Evolutionary conservation across 2,113 vertebrate species (phyloP).

Genomic region (Carassius auratus): DNA sequence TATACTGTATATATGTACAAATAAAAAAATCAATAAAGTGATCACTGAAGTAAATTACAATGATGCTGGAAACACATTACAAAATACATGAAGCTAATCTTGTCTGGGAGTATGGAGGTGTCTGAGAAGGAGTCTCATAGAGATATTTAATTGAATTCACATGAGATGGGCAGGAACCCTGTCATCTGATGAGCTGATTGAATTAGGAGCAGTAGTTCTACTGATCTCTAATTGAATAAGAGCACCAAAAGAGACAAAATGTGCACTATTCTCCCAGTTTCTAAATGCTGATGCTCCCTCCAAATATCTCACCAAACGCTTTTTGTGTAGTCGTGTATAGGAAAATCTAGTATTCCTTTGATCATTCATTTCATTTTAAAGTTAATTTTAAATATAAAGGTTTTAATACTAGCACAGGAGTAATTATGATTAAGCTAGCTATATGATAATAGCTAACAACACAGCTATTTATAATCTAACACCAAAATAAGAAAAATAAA

Average conservation of each 20-base stretch:
- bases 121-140: slow-evolving; percentile 54
- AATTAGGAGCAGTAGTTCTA: slow-evolving; percentile 79
- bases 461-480: not conserved
- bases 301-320: not conserved
- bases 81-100: not conserved
- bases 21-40: not conserved
- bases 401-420: not conserved
- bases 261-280: slow-evolving; percentile 64
- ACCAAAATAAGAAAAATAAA: not conserved
- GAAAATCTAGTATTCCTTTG: too few relatives aligned
- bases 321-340: too few relatives aligned
- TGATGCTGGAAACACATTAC: not conserved
- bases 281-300: slow-evolving; percentile 48
- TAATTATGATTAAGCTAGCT: not conserved
- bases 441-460: not conserved
- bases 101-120: not conserved
- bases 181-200: slow-evolving; percentile 83
- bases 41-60: not conserved
- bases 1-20: not conserved
- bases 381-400: too few relatives aligned
- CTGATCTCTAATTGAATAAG: slow-evolving; percentile 81
- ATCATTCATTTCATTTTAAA: too few relatives aligned
- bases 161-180: slow-evolving; percentile 79
- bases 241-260: slow-evolving; percentile 65
- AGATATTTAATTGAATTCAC: slow-evolving; percentile 83